Conservation (phyloP, 2,113 vertebrate species). For the Scalopus aquaticus region DNA sequence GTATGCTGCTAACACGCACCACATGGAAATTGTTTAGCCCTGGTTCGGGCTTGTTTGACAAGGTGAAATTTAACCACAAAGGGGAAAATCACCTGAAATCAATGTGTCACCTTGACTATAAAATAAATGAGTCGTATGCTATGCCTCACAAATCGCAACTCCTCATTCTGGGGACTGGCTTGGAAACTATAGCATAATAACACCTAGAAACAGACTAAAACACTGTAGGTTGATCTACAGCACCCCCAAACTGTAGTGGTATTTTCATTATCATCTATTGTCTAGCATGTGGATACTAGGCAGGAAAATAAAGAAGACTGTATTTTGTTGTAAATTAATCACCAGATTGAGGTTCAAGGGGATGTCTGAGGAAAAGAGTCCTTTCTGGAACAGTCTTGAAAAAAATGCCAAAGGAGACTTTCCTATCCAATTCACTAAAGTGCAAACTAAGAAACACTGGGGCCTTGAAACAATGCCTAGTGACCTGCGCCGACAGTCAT, state of each 20-base stretch:
- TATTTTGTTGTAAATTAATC: neutral
- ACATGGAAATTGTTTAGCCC: neutral
- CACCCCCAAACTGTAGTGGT: neutral
- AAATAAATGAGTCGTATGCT: neutral
- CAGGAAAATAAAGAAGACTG: neutral
- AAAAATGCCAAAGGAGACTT: neutral
- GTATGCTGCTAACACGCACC: neutral
- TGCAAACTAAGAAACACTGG: slow-evolving; percentile 57
- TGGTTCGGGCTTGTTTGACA: neutral
- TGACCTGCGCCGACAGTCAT: neutral
- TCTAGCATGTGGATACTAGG: neutral
- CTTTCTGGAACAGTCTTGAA: slow-evolving; percentile 4
- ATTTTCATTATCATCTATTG: neutral
- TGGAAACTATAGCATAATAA: neutral
- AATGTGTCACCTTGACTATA: neutral
- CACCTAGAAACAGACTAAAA: neutral
- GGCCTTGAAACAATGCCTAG: neutral
- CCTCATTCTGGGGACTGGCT: neutral
- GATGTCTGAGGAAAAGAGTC: slow-evolving; percentile 26
- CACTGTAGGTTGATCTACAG: neutral
- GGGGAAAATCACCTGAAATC: neutral
- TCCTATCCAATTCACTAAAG: slow-evolving; percentile 60
- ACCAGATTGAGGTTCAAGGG: neutral
- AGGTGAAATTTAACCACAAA: neutral
- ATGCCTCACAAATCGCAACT: neutral